Evolutionary conservation across 1,140 invertebrate species (phyloP), one percentile per base, ranked within the genome.

Genomic region (Cardiocondyla obscurior): DNA sequence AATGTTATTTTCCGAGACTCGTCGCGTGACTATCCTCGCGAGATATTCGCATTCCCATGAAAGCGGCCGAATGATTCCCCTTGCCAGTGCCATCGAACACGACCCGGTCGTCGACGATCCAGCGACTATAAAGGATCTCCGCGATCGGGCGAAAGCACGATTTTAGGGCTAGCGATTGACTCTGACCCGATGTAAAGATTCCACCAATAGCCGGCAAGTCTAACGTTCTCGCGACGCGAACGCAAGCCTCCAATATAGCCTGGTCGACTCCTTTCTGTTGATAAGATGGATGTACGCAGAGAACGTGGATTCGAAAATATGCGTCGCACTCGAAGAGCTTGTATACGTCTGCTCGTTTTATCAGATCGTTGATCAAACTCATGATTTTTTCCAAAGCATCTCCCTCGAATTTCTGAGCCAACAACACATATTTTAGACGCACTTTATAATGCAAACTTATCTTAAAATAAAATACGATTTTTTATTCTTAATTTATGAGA

Each of bases 21-120:
- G 19, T 0, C 5, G 6, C 3, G 14, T 19, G 22, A 44, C 8
- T 49, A n/a, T n/a, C 28, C 14, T 39, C 33, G 49, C 2, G 5
- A 58, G 51, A 12, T 39, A 46, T 12, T 44, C 4, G 39, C 39
- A 49, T 76, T 6, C 82, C 94, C 95, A 96, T 96, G n/a, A 96
- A 89, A 6, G 95, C 94, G 22, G 94, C 95, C 2, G 95, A 94
- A 72, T 95, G 95, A 90, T 96, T 96, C 3, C 95, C 95, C 2
- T 93, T 88, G 2, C 95, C 95, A 0, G 95, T 94, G 85, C 95
- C 94, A 73, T 92, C 93, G 85, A 96, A 96, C 0, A 95, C 90
- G 42, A 95, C 88, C 86, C 94, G 82, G 3, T 95, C 93, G 81
- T 95, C 85, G 67, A 95, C 90, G 7, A 94, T 77, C 92, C 95